Evolutionary conservation across 2,797 vertebrate species (phyloP).

Genomic region (Pangasius macronema): DNA sequence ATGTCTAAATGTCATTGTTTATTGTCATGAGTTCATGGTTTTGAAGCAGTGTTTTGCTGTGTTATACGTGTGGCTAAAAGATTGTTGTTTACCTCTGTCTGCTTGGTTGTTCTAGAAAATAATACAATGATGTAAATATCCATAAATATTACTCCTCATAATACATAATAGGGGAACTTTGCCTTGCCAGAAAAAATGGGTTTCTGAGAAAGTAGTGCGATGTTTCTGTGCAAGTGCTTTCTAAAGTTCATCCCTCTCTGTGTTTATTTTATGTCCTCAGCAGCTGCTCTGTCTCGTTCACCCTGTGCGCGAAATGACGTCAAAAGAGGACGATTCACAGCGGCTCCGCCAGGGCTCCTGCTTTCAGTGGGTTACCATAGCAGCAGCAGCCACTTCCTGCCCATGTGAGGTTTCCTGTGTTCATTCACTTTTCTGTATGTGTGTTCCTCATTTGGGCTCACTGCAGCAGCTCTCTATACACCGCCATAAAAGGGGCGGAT

Average conservation of each 20-base stretch:
- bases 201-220: conserved; percentile 55
- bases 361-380: conserved; percentile 80
- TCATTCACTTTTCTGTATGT: conserved; percentile 76
- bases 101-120: neutral
- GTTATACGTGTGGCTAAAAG: neutral
- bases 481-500: conserved; percentile 77
- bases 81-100: neutral
- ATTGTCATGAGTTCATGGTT: conserved; percentile 1
- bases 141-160: conserved; percentile 11
- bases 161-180: conserved; percentile 15
- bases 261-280: conserved; percentile 65
- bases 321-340: conserved; percentile 69
- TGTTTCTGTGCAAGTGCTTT: conserved; percentile 57
- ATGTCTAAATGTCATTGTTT: conserved; percentile 24
- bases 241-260: conserved; percentile 61
- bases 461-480: conserved; percentile 74
- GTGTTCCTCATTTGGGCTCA: conserved; percentile 65
- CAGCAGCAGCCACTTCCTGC: conserved; percentile 82
- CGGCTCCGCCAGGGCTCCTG: conserved; percentile 67
- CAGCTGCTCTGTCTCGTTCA: conserved; percentile 66
- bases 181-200: conserved; percentile 55
- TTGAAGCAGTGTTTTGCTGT: neutral
- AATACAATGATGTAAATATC: neutral
- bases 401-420: conserved; percentile 79
- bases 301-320: conserved; percentile 78